Base-by-base conservation (phyloP, 2,888 invertebrate genomes). In the Oegoconia quadripuncta region DNA sequence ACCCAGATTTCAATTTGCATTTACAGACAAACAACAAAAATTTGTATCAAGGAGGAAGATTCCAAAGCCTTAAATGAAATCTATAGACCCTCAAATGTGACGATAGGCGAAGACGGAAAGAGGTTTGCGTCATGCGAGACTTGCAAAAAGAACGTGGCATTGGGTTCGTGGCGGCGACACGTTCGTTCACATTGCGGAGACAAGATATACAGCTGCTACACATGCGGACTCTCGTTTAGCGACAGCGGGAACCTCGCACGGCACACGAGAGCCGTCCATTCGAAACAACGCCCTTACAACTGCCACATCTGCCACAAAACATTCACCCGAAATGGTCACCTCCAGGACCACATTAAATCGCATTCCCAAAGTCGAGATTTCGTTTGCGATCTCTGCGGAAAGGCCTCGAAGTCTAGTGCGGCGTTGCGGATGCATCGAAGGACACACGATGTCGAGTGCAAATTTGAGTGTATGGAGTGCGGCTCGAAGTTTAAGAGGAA, bases 331-430 rank as follows among this genome's bases (percentile, higher is more conserved):
- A 79, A 77, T 45, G 63, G 70, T 1, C 86, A 89, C 11, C 68
- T 86, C 26, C 74, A 74, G 11, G 89, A 90, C 46, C 91, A 91
- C 59, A 48, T 69, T 36, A 74, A 71, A 13, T 78, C 82, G 7
- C 91, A 90, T 53, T 69, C 74, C 1, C 67, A 74, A 8, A 51
- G 47, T 28, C 58, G 89, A 23, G 82, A 84, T 0, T 89, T 79
- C 59, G 68, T 88, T 14, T 91, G 91, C 54, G 89, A 89, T 39
- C 50, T 71, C 22, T 91, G 91, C 63, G 89, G 89, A 0, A 86
- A 81, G 46, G 73, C 77, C 3, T 89, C 88, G 45, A 86, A 84
- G 33, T 89, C 90, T 1, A 56, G 77, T 29, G 87, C 89, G 1
- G 89, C 89, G 6, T 55, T 90, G 40, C 74, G 89, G 31, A 78